A percentile compares a stretch with the other conserved stretches of the same genome.
These are phyloP conservation scores for Dinothrombium tinctorium DNA, from an alignment of 1,140 invertebrate species.

Conservation along the genomic window DNA sequence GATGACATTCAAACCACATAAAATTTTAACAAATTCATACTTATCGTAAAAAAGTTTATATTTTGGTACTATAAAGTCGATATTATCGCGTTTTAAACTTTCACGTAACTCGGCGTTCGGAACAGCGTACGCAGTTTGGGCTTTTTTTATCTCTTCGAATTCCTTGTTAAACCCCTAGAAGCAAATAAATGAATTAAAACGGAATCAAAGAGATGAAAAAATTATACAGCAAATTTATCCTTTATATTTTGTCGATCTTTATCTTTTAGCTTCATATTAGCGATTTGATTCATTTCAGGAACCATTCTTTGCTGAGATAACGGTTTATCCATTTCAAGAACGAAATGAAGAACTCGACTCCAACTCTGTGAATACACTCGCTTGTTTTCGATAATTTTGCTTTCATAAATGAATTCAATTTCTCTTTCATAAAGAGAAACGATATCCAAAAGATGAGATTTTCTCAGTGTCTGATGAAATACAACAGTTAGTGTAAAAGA, in stretches of 20 bases:
- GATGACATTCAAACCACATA: too few relatives aligned
- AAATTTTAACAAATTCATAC: too few relatives aligned
- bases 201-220: conserved; percentile 1
- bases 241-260: conserved; percentile 74
- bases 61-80: conserved; percentile 53
- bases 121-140: conserved; percentile 72
- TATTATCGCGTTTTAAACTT: conserved; percentile 55
- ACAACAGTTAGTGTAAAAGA: conserved; percentile 3
- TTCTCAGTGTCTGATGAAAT: background rate
- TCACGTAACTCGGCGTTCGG: conserved; percentile 68
- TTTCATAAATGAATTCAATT: conserved; percentile 49
- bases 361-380: conserved; percentile 51
- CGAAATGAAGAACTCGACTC: conserved; percentile 51
- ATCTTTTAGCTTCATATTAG: conserved; percentile 37
- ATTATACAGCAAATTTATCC: conserved; percentile 65
- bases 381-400: conserved; percentile 55
- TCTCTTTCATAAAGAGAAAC: conserved; percentile 50
- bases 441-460: conserved; percentile 45
- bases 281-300: conserved; percentile 11
- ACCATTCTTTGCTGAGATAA: conserved; percentile 19
- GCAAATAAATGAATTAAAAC: conserved; percentile 13
- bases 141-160: conserved; percentile 58
- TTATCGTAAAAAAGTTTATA: conserved; percentile 30
- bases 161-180: conserved; percentile 73
- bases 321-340: conserved; percentile 28